A percentile compares a stretch with the other conserved stretches of the same genome.
Evolutionary conservation across 2,113 vertebrate species (phyloP).

Genomic region (Lipophrys pholis): DNA sequence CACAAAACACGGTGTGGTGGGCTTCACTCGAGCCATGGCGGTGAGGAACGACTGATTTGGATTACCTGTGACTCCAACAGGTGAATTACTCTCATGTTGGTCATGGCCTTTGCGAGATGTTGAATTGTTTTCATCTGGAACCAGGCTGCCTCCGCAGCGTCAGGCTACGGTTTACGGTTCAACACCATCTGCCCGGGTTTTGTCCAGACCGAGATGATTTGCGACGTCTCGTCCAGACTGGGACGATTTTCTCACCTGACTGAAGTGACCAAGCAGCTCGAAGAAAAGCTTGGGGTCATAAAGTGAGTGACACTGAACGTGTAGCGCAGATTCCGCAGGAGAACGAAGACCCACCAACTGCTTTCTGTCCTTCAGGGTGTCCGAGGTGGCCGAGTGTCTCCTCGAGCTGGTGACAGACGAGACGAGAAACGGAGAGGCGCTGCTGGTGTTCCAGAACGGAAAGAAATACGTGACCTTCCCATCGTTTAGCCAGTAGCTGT

Average conservation of each 20-base stretch:
- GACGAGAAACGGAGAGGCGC: constrained; percentile 71
- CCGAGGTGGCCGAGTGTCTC: constrained; percentile 55
- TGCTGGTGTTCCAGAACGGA: neutral
- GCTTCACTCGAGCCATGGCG: constrained; percentile 79
- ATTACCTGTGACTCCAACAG: too few relatives aligned
- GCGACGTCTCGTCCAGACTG: neutral
- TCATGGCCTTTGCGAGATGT: too few relatives aligned
- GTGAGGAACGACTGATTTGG: constrained; percentile 51
- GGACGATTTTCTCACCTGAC: constrained; percentile 52
- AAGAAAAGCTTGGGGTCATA: constrained; percentile 17
- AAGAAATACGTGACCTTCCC: constrained; percentile 43
- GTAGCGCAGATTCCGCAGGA: too few relatives aligned
- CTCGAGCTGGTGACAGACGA: constrained; percentile 72
- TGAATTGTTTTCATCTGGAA: neutral
- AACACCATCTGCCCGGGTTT: constrained; percentile 79
- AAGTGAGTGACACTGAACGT: constrained; percentile 47
- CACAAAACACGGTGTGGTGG: constrained; percentile 78
- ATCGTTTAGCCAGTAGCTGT: neutral
- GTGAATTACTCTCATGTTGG: too few relatives aligned
- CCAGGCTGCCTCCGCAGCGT: constrained; percentile 49
- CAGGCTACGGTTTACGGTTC: constrained; percentile 73
- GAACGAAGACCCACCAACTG: too few relatives aligned
- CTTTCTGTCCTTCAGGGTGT: constrained; percentile 52
- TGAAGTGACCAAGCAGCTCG: fast-evolving
- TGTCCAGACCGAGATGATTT: constrained; percentile 67